Base-by-base conservation (phyloP, 2,797 vertebrate species). In the Anabacerthia variegaticeps region DNA sequence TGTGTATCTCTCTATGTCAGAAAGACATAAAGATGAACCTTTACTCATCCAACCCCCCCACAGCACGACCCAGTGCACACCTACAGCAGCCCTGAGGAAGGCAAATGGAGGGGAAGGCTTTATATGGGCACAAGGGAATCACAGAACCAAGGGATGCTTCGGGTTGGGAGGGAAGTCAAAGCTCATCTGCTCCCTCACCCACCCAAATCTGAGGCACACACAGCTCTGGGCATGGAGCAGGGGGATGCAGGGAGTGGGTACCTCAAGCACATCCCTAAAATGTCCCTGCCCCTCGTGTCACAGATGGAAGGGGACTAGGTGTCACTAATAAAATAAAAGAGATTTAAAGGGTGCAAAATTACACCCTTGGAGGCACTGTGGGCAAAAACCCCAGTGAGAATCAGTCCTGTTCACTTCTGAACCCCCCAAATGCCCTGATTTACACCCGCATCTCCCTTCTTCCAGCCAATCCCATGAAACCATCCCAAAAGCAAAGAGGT, bases 61-160 rank as follows among this genome's bases (percentile, higher is more conserved):
- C 0, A 51, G 59, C 72, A 72, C 0, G 0, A 61, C 12, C 7
- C 2, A 9, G 26, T 3, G 59, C 48, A 34, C 12, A 13, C 14
- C 2, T 1, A 34, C 9, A 59, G n/a, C 72, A 28, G 58, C 66
- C 41, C 1, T 22, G 48, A 22, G 27, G 32, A 16, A 30, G 39
- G 34, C 4, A 17, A 18, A 41, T 2, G 2, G 2, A 54, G 59
- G 28, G 4, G 18, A 56, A 39, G 52, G 65, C 30, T 37, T 2
- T 1, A 7, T 10, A 26, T 0, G 43, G 48, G 32, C 14, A 54
- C 46, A 17, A 27, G 21, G 30, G 39, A 15, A 43, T 43, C 20
- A 32, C 21, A 32, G 46, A 61, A 67, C 32, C 52, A 32, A 12
- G 34, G 55, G 39, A 62, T 0, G 3, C 26, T 36, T 36, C 48